phyloP scores from a whole-genome alignment of 2,113 vertebrate genomes.

The Azemiops feae region DNA sequence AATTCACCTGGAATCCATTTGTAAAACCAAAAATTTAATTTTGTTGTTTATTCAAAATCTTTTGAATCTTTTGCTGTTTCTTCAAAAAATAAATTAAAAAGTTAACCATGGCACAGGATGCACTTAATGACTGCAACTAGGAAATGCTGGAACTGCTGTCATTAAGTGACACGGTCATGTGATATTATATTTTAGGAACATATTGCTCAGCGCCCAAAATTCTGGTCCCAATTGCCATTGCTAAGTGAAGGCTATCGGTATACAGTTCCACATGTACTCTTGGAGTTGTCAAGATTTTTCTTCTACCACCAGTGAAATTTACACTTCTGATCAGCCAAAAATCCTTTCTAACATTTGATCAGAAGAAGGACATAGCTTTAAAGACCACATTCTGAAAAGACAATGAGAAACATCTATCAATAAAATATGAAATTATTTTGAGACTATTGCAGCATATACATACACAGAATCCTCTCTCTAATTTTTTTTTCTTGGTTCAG shows the following conservation, averaged over 20 bases:
- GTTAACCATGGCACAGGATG: not conserved
- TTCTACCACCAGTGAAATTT: not conserved
- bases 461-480: not conserved
- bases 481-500: not conserved
- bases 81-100: not conserved
- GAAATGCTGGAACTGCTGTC: not conserved
- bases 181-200: not conserved
- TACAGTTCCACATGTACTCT: not conserved
- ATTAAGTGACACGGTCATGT: not conserved
- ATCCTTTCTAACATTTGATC: not conserved
- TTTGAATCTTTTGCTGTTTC: not conserved
- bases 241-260: not conserved
- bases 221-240: not conserved
- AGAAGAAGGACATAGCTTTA: constrained; percentile 12
- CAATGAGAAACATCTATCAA: not conserved
- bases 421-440: not conserved
- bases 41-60: not conserved
- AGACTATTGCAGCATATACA: not conserved
- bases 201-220: not conserved
- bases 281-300: not conserved
- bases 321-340: not conserved
- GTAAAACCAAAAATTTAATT: not conserved
- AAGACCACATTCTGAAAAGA: constrained; percentile 31
- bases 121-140: not conserved
- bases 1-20: no score